These are phyloP conservation scores for Fundulus diaphanus DNA, from an alignment of 2,797 vertebrate species.

Conservation along the genomic window DNA sequence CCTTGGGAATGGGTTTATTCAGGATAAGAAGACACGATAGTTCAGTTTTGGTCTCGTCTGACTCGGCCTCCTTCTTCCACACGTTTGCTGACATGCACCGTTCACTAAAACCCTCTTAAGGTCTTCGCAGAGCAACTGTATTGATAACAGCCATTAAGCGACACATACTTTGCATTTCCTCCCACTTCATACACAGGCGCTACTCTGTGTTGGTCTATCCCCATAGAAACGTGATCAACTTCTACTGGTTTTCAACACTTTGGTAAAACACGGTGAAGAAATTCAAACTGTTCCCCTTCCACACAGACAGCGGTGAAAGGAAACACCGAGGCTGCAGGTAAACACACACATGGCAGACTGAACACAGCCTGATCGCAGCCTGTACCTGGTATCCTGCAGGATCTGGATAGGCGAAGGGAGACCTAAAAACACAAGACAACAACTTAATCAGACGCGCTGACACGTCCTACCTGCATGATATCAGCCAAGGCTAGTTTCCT, in stretches of 20 bases:
- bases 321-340: neutral
- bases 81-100: neutral
- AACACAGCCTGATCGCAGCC: conserved; percentile 6
- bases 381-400: conserved; percentile 91
- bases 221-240: neutral
- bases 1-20: no score
- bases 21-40: no score
- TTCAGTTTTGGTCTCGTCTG: no score
- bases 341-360: neutral
- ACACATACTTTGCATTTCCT: neutral
- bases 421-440: conserved; percentile 78
- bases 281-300: neutral
- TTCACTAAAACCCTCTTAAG: neutral
- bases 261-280: neutral
- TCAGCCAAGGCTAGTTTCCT: conserved; percentile 31
- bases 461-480: neutral
- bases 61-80: no score
- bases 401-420: conserved; percentile 87
- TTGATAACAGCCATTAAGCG: neutral
- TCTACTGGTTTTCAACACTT: neutral
- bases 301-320: neutral
- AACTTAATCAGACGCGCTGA: neutral
- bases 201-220: neutral
- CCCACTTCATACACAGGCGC: neutral
- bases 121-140: neutral